phyloP scores from a whole-genome alignment of 2,888 invertebrate genomes.

The Tromatobia lineatoria region DNA sequence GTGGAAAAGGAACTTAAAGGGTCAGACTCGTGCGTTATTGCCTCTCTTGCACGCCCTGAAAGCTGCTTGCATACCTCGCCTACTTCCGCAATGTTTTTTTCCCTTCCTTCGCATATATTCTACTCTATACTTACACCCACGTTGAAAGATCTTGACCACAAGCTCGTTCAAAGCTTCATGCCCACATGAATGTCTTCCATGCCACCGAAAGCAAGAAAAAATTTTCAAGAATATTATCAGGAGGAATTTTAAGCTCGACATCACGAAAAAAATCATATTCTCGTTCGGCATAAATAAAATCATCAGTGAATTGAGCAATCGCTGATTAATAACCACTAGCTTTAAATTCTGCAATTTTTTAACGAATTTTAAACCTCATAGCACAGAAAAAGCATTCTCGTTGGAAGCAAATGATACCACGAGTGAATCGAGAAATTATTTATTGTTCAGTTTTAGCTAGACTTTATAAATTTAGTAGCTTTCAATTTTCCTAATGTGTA shows the following conservation, averaged over 20 bases:
- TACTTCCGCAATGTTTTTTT: conserved; percentile 61
- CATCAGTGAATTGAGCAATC: background rate
- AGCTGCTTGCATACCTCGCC: conserved; percentile 24
- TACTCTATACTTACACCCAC: conserved; percentile 46
- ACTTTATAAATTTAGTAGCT: background rate
- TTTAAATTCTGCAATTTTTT: too few species aligned
- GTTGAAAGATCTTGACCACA: conserved; percentile 44
- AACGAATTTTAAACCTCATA: background rate
- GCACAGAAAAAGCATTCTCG: background rate
- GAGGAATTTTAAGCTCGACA: background rate
- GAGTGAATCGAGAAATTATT: conserved; percentile 6
- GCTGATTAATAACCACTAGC: background rate
- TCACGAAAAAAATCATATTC: background rate
- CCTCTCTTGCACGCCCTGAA: conserved; percentile 35
- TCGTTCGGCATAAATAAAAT: background rate
- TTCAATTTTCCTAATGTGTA: too few species aligned
- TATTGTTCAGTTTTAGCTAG: background rate
- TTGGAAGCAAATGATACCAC: background rate
- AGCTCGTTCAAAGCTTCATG: conserved; percentile 1
- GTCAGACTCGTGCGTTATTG: conserved; percentile 39
- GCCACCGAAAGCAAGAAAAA: background rate
- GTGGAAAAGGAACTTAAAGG: conserved; percentile 30
- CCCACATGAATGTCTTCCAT: conserved; percentile 38
- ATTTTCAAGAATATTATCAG: background rate
- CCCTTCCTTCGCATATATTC: conserved; percentile 25